Evolutionary conservation across 2,113 vertebrate genomes (phyloP).

Genomic region (Eleginops maclovinus): DNA sequence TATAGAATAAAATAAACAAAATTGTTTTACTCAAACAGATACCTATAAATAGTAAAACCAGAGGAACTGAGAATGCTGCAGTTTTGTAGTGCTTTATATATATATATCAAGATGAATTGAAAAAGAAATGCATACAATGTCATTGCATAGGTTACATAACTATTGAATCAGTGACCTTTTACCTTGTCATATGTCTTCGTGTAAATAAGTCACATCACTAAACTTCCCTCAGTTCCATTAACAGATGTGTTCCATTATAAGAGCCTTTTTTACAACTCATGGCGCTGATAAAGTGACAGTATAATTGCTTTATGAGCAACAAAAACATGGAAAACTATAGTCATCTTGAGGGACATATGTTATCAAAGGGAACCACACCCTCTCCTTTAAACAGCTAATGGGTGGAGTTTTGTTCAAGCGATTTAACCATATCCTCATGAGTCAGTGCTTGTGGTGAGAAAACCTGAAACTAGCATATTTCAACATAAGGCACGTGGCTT

Average conservation of each 20-base stretch:
- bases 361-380: constrained; percentile 23
- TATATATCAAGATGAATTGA: no score
- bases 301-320: neutral
- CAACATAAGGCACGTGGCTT: neutral
- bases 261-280: neutral
- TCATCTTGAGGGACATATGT: constrained; percentile 16
- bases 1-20: no score
- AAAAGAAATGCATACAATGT: neutral
- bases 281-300: neutral
- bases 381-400: constrained; percentile 18
- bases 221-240: neutral
- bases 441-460: constrained; percentile 1
- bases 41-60: no score
- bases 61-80: no score
- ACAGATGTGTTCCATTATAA: neutral
- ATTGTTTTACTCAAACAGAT: no score
- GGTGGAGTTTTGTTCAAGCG: constrained; percentile 36
- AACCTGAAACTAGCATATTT: neutral
- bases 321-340: neutral
- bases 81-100: no score
- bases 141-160: neutral
- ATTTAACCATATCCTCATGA: constrained; percentile 3
- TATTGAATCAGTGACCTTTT: neutral
- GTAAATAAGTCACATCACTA: neutral
- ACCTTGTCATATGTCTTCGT: neutral